Conservation (phyloP, 2,888 invertebrate genomes). For the Lithophane leautieri region DNA sequence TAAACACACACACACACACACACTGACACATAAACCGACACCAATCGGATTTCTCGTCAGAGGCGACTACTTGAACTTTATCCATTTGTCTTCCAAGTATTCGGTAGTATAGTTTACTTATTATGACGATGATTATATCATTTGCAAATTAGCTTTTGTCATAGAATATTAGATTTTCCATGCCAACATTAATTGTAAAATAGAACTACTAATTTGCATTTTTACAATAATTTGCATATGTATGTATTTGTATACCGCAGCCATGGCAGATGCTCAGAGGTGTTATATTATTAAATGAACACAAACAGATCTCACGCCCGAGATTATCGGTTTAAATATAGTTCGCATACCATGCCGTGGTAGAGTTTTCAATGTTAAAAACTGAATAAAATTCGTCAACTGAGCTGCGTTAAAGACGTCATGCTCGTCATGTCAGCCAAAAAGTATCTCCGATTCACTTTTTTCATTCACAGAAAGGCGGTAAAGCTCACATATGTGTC, state of each 20-base stretch:
- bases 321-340: slow-evolving; percentile 46
- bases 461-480: slow-evolving; percentile 58
- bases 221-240: slow-evolving; percentile 16
- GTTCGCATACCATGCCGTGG: slow-evolving; percentile 24
- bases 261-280: slow-evolving; percentile 13
- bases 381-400: slow-evolving; percentile 29
- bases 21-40: slow-evolving; percentile 46
- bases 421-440: slow-evolving; percentile 16
- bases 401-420: slow-evolving; percentile 10
- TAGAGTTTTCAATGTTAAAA: slow-evolving; percentile 26
- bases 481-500: slow-evolving; percentile 63
- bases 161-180: neutral
- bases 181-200: neutral
- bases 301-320: slow-evolving; percentile 28
- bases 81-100: slow-evolving; percentile 26
- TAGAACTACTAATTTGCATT: slow-evolving; percentile 11
- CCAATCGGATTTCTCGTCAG: slow-evolving; percentile 63
- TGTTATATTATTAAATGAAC: slow-evolving; percentile 25
- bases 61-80: slow-evolving; percentile 45
- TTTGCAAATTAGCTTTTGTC: slow-evolving; percentile 5
- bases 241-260: slow-evolving; percentile 11
- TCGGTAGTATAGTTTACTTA: neutral
- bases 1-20: slow-evolving; percentile 74
- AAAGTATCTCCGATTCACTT: slow-evolving; percentile 27
- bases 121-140: slow-evolving; percentile 5